A percentile compares a stretch with the other conserved stretches of the same genome.
phyloP scores from a whole-genome alignment of 2,888 invertebrate genomes.

The Paralinhomoeus sp. region DNA sequence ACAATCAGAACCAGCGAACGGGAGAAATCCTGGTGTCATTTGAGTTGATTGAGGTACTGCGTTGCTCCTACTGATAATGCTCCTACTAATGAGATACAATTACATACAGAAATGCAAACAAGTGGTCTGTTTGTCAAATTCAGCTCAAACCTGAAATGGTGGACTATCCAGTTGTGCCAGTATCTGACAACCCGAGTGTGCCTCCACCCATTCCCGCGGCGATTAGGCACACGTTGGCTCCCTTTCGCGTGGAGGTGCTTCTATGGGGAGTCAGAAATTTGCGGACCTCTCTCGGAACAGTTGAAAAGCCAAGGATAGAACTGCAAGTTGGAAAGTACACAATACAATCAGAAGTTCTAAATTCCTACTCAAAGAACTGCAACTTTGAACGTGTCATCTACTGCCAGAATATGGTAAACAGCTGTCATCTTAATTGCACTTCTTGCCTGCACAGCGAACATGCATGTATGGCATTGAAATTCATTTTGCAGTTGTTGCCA shows the following conservation, averaged over 20 bases:
- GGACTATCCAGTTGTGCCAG: neutral
- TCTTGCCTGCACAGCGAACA: too few species aligned
- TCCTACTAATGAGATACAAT: neutral
- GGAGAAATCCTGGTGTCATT: conserved; percentile 67
- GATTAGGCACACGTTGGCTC: neutral
- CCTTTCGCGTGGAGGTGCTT: conserved; percentile 11
- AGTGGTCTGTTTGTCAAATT: too few species aligned
- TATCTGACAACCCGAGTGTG: neutral
- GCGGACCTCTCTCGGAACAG: conserved; percentile 17
- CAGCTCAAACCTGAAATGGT: neutral
- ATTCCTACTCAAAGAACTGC: conserved; percentile 29
- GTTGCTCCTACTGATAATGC: too few species aligned
- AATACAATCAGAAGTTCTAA: conserved; percentile 28
- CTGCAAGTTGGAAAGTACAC: conserved; percentile 31
- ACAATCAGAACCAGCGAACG: conserved; percentile 51
- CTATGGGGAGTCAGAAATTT: conserved; percentile 33
- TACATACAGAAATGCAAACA: too few species aligned
- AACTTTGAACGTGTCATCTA: conserved; percentile 31
- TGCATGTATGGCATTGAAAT: too few species aligned
- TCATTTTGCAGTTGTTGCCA: conserved; percentile 40
- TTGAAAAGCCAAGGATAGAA: conserved; percentile 30
- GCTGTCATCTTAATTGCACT: neutral
- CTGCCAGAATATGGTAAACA: conserved; percentile 28
- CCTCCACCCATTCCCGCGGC: neutral
- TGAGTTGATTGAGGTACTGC: conserved; percentile 46